Base-by-base conservation (phyloP, 2,888 invertebrate species). In the Plebejus anna region DNA sequence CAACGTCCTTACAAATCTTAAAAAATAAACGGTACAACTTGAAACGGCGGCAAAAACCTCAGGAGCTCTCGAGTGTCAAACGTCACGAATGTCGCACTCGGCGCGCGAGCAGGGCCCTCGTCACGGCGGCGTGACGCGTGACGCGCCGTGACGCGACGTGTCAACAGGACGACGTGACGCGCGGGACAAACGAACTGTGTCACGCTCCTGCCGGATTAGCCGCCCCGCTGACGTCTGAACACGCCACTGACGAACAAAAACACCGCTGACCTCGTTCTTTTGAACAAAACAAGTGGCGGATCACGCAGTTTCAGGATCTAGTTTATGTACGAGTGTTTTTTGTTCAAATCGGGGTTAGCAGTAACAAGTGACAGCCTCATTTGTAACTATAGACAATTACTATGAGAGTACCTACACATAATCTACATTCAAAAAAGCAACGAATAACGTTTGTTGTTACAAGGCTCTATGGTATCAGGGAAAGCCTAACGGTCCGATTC, bases 151-250 rank as follows among this genome's bases (percentile, higher is more conserved):
- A 61, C 61, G 11, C 11, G 28, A 1, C 61, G 28, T 16, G 66
- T 61, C 61, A 11, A 28, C 61, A 28, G 61, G 61, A 61, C 61
- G 66, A 36, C 66, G 32, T 32, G 66, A 66, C 66, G 32, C 32
- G 66, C 66, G 66, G 32, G 66, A 66, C 66, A 66, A 66, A 66
- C 66, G 66, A 66, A 66, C 13, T 66, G 66, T 66, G 66, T 66
- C 66, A 66, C 61, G 66, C 32, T 61, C 61, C 61, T 36, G 66
- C 32, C 32, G 66, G 66, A 66, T 66, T 66, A 66, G 66, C 66
- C 66, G 66, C 66, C 66, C 66, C 32, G 66, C 36, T 66, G 66
- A 66, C 32, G 66, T 11, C 32, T 11, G 5, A 66, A 66, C 32
- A 36, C 66, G 32, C 66, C 4, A 16, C 32, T 32, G 32, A 47